A percentile compares a stretch with the other conserved stretches of the same genome.
Evolutionary conservation across 2,797 vertebrate species (phyloP).

Genomic region (Tadarida brasiliensis): DNA sequence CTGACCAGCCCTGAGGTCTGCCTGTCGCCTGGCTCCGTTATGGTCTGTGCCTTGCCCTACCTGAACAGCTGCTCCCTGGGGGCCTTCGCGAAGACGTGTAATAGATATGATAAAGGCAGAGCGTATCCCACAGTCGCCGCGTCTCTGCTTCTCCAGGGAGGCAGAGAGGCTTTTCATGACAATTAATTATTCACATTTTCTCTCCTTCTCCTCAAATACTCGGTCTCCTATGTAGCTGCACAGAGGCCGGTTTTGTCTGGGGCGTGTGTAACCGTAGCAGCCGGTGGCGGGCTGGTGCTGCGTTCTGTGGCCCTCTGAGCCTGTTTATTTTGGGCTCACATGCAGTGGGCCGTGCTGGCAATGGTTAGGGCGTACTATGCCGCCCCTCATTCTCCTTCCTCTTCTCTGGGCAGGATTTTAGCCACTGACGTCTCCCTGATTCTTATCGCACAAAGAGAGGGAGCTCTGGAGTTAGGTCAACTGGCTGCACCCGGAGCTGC

Average conservation of each 20-base stretch:
- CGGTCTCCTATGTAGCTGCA: slow-evolving; percentile 57
- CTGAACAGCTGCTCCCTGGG: slow-evolving; percentile 52
- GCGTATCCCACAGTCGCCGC: background rate
- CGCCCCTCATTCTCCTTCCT: slow-evolving; percentile 57
- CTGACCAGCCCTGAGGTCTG: background rate
- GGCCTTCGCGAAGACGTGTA: slow-evolving; percentile 58
- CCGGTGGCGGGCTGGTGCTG: slow-evolving; percentile 63
- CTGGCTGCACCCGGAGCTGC: slow-evolving; percentile 23
- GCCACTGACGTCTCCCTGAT: slow-evolving; percentile 29
- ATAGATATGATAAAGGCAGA: slow-evolving; percentile 69
- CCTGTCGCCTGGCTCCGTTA: background rate
- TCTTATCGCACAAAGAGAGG: slow-evolving; percentile 63
- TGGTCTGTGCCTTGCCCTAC: slow-evolving; percentile 49
- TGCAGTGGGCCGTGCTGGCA: slow-evolving; percentile 40
- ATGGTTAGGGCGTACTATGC: slow-evolving; percentile 75
- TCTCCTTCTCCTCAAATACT: slow-evolving; percentile 48
- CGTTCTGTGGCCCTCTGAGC: slow-evolving; percentile 69
- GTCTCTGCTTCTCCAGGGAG: slow-evolving; percentile 70
- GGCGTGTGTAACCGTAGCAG: slow-evolving; percentile 38
- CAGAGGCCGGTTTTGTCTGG: slow-evolving; percentile 65
- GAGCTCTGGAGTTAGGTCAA: background rate
- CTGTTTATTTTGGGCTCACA: slow-evolving; percentile 48
- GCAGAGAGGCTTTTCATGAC: slow-evolving; percentile 55
- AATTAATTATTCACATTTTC: slow-evolving; percentile 78
- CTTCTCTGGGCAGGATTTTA: slow-evolving; percentile 58